Evolutionary conservation across 2,113 vertebrate genomes (phyloP).

Genomic region (Lepus americanus): DNA sequence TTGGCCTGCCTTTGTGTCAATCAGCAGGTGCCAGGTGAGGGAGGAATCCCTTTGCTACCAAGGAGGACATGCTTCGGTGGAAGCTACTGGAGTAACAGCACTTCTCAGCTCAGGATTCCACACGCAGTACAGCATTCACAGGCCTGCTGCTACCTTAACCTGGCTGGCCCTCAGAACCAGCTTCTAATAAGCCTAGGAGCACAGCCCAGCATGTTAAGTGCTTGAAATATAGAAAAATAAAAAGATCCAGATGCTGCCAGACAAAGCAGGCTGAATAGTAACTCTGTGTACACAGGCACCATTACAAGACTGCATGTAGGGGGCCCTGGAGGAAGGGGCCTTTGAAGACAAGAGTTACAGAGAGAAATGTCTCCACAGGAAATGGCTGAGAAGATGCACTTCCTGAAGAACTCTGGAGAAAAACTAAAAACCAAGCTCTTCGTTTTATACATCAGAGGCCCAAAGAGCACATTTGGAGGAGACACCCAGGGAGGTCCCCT

Average conservation of each 20-base stretch:
- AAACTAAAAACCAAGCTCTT: slow-evolving; percentile 55
- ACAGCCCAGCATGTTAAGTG: background rate
- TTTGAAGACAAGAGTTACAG: slow-evolving; percentile 38
- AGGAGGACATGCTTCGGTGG: background rate
- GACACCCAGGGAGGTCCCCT: background rate
- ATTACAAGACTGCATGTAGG: slow-evolving; percentile 12
- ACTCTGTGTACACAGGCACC: background rate
- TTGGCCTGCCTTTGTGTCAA: background rate
- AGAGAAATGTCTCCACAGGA: slow-evolving; percentile 44
- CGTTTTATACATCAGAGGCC: slow-evolving; percentile 44
- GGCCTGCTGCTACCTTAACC: background rate
- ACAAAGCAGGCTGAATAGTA: slow-evolving; percentile 24
- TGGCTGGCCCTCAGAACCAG: slow-evolving; percentile 8
- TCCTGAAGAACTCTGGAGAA: slow-evolving; percentile 61
- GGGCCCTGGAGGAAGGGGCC: background rate
- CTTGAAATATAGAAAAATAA: slow-evolving; percentile 5
- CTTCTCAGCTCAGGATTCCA: background rate
- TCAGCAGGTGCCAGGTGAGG: background rate
- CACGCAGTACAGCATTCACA: background rate
- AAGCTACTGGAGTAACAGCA: background rate
- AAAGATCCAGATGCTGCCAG: slow-evolving; percentile 14
- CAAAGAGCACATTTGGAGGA: background rate
- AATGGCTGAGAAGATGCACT: slow-evolving; percentile 46
- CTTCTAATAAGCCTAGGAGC: background rate
- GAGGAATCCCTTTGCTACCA: slow-evolving; percentile 21